Evolutionary conservation across 2,113 vertebrate genomes (phyloP).

Genomic region (Neodon shergylaensis): DNA sequence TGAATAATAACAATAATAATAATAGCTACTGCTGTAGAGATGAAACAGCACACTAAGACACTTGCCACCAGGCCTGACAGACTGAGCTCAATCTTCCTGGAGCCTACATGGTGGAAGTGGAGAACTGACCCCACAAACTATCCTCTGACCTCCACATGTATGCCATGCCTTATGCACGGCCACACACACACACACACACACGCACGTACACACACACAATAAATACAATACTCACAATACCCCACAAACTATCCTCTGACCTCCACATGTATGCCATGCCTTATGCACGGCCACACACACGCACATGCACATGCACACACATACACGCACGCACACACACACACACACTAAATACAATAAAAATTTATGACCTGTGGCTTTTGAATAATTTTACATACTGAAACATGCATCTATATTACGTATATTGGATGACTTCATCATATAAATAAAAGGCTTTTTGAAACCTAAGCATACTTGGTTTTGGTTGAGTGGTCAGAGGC

Average conservation of each 20-base stretch:
- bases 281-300: no score
- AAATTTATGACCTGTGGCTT: background rate
- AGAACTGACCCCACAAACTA: no score
- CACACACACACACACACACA: no score
- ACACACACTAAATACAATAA: background rate
- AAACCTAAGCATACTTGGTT: slow-evolving; percentile 37
- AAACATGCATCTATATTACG: slow-evolving; percentile 30
- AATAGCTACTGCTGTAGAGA: background rate
- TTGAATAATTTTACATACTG: slow-evolving; percentile 48
- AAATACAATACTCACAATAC: no score
- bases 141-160: no score
- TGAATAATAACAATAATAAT: background rate
- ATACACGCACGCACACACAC: background rate
- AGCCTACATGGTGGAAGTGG: background rate
- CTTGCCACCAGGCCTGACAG: background rate
- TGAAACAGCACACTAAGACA: background rate
- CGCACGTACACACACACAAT: no score
- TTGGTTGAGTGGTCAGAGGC: slow-evolving; percentile 13
- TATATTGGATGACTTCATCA: background rate
- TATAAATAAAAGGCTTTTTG: slow-evolving; percentile 53
- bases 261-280: no score
- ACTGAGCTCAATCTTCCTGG: background rate
- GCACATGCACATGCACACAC: no score
- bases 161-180: no score
- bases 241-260: no score